These are phyloP conservation scores for Psilopsiagon aurifrons DNA, from an alignment of 2,113 vertebrate genomes.

Conservation along the genomic window DNA sequence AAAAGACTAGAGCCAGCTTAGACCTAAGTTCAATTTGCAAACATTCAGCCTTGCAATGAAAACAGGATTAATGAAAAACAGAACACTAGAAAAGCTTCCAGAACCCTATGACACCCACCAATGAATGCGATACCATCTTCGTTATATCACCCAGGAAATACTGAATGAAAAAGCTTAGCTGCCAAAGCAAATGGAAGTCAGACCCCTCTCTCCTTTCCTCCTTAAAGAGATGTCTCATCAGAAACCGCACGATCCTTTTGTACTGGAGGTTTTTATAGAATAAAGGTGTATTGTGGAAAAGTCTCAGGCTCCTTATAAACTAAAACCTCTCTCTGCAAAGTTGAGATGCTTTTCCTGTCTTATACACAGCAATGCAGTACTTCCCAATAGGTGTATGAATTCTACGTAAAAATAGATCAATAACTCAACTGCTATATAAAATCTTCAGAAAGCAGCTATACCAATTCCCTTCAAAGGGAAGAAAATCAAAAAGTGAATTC, in stretches of 20 bases:
- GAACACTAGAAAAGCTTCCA: background rate
- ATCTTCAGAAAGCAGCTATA: constrained; percentile 44
- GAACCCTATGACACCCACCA: background rate
- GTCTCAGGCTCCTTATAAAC: background rate
- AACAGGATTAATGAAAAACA: background rate
- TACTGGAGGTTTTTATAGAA: background rate
- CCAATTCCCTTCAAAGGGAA: constrained; percentile 49
- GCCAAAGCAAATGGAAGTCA: background rate
- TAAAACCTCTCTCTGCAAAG: background rate
- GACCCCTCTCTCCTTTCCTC: background rate
- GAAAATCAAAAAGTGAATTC: constrained; percentile 58
- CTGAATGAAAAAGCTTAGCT: background rate
- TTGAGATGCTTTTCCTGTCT: background rate
- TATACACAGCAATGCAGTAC: background rate
- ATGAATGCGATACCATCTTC: background rate
- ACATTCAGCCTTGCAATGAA: background rate
- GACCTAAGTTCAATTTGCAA: background rate
- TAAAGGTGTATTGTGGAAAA: background rate
- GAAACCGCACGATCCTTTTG: background rate
- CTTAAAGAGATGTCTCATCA: background rate
- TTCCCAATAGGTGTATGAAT: constrained; percentile 30
- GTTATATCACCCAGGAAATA: background rate
- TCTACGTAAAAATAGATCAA: constrained; percentile 62
- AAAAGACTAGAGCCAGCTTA: background rate
- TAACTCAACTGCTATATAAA: constrained; percentile 43